phyloP scores from a whole-genome alignment of 2,888 invertebrate species.

The Trichopria drosophilae region DNA sequence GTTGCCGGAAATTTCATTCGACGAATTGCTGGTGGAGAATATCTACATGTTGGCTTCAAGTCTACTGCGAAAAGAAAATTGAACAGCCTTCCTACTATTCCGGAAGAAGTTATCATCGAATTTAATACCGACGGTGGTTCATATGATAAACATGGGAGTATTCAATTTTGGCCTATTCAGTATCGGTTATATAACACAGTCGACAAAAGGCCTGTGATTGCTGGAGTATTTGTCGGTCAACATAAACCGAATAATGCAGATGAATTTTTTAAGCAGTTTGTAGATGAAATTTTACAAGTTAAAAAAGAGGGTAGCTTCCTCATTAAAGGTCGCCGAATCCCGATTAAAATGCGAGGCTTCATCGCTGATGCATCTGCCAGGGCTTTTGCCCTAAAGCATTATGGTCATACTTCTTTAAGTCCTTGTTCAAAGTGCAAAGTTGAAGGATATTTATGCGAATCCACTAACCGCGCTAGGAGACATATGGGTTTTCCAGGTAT shows the following conservation, averaged over 20 bases:
- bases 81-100: too few relatives aligned
- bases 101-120: too few relatives aligned
- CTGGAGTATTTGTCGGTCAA: slow-evolving; percentile 11
- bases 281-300: slow-evolving; percentile 12
- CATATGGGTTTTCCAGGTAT: slow-evolving; percentile 7
- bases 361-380: slow-evolving; percentile 14
- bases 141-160: too few relatives aligned
- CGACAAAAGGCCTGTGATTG: slow-evolving; percentile 6
- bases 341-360: slow-evolving; percentile 1
- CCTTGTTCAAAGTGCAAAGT: slow-evolving; percentile 13
- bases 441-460: slow-evolving; percentile 5
- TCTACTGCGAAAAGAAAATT: too few relatives aligned
- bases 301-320: slow-evolving; percentile 5
- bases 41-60: slow-evolving; percentile 2
- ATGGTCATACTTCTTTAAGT: not conserved
- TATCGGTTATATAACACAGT: not conserved
- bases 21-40: slow-evolving; percentile 1
- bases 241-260: slow-evolving; percentile 9
- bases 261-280: slow-evolving; percentile 7
- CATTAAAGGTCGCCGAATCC: too few relatives aligned
- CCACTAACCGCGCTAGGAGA: not conserved
- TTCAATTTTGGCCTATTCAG: slow-evolving; percentile 3
- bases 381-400: not conserved
- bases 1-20: not conserved
- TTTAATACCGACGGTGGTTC: too few relatives aligned